phyloP scores from a whole-genome alignment of 1,140 invertebrate genomes.

The Vollenhovia emeryi region DNA sequence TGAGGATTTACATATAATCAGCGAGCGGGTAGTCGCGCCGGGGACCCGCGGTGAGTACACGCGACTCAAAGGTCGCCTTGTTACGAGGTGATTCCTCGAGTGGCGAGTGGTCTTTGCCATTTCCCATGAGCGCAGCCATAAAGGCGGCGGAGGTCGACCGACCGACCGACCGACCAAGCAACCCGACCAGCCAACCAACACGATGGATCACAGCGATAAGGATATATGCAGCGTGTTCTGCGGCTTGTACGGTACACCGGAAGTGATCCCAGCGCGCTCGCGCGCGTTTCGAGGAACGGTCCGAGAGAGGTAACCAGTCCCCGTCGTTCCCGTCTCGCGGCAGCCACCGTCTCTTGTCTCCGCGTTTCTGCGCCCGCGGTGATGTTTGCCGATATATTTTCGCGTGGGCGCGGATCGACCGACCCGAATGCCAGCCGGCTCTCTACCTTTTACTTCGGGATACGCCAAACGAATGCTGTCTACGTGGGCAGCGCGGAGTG shows the following conservation, averaged over 20 bases:
- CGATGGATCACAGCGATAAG: conserved; percentile 74
- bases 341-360: conserved; percentile 13
- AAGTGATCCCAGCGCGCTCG: conserved; percentile 57
- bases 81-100: conserved; percentile 72
- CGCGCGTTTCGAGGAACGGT: conserved; percentile 50
- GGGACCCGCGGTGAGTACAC: conserved; percentile 42
- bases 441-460: conserved; percentile 56
- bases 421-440: conserved; percentile 57
- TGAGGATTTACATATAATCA: conserved; percentile 71
- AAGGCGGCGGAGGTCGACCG: conserved; percentile 66
- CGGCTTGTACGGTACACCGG: conserved; percentile 70
- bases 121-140: conserved; percentile 73
- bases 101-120: conserved; percentile 73
- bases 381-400: conserved; percentile 57
- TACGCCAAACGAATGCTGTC: conserved; percentile 13
- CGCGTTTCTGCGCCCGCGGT: background rate
- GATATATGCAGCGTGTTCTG: conserved; percentile 71
- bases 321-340: conserved; percentile 20
- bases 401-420: conserved; percentile 66
- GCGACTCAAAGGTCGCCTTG: conserved; percentile 72
- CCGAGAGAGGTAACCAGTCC: conserved; percentile 45
- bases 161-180: conserved; percentile 16
- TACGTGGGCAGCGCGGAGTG: conserved; percentile 57
- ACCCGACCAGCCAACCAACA: conserved; percentile 49
- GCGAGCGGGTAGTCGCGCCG: conserved; percentile 36